Evolutionary conservation across 2,797 vertebrate genomes (phyloP).

Genomic region (Synaphobranchus kaupii): DNA sequence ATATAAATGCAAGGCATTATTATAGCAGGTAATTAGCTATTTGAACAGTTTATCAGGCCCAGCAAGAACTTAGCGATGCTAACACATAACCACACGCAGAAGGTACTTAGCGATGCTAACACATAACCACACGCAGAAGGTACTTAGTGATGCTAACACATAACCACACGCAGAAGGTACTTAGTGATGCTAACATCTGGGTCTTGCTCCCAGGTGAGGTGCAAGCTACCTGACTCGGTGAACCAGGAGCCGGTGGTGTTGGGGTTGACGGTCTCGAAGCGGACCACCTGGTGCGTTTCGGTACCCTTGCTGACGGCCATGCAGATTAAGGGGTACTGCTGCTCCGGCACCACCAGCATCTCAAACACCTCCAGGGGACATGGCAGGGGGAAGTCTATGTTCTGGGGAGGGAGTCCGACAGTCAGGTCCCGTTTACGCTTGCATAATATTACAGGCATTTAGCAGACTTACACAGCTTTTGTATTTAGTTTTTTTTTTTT

Average conservation of each 20-base stretch:
- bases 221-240: conserved; percentile 80
- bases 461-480: too few relatives aligned
- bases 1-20: too few relatives aligned
- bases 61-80: too few relatives aligned
- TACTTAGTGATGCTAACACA: too few relatives aligned
- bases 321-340: conserved; percentile 86
- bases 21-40: too few relatives aligned
- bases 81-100: too few relatives aligned
- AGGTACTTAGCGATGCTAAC: too few relatives aligned
- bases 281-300: conserved; percentile 83
- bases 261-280: conserved; percentile 87
- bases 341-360: conserved; percentile 86
- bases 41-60: too few relatives aligned
- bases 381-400: conserved; percentile 86
- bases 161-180: too few relatives aligned
- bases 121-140: too few relatives aligned
- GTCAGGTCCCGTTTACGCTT: not conserved
- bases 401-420: conserved; percentile 60
- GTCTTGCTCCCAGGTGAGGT: not conserved
- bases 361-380: conserved; percentile 86
- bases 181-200: not conserved
- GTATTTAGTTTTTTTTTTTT: too few relatives aligned
- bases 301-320: conserved; percentile 82
- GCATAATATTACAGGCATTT: too few relatives aligned
- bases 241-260: conserved; percentile 83